phyloP scores from a whole-genome alignment of 2,797 vertebrate species.

The Margarornis squamiger region DNA sequence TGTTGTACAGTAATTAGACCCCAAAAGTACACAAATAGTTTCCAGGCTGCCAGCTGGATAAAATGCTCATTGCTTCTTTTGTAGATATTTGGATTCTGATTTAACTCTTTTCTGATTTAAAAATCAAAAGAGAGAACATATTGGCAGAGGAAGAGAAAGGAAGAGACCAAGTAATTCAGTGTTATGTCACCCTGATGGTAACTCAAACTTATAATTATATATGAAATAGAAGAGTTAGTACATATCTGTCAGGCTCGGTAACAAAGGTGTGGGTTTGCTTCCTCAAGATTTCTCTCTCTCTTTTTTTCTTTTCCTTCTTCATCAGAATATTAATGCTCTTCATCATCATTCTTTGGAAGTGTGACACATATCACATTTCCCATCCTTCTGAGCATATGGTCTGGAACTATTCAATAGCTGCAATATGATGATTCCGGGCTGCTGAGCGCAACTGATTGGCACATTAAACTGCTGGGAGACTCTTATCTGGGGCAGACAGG shows the following conservation, averaged over 20 bases:
- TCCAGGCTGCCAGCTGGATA: background rate
- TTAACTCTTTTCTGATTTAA: background rate
- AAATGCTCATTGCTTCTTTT: background rate
- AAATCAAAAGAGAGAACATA: background rate
- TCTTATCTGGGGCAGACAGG: slow-evolving; percentile 70
- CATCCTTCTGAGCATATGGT: slow-evolving; percentile 65
- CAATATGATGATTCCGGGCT: slow-evolving; percentile 60
- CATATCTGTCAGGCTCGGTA: background rate
- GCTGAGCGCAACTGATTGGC: slow-evolving; percentile 71
- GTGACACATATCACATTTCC: slow-evolving; percentile 40
- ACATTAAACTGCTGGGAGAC: slow-evolving; percentile 70
- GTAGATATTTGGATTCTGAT: background rate
- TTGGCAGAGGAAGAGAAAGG: background rate
- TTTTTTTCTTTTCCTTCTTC: background rate
- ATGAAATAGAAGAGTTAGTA: background rate
- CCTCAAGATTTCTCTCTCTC: background rate
- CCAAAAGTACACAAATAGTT: background rate
- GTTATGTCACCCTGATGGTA: background rate
- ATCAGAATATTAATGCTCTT: slow-evolving; percentile 62
- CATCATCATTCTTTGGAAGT: slow-evolving; percentile 59
- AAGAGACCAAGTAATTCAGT: background rate
- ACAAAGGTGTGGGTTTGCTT: background rate
- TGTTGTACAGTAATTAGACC: slow-evolving; percentile 3
- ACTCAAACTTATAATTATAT: background rate
- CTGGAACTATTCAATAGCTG: slow-evolving; percentile 67